A percentile compares a stretch with the other conserved stretches of the same genome.
Conservation (phyloP, 2,797 vertebrate species). For the Rhadinocentrus ornatus region DNA sequence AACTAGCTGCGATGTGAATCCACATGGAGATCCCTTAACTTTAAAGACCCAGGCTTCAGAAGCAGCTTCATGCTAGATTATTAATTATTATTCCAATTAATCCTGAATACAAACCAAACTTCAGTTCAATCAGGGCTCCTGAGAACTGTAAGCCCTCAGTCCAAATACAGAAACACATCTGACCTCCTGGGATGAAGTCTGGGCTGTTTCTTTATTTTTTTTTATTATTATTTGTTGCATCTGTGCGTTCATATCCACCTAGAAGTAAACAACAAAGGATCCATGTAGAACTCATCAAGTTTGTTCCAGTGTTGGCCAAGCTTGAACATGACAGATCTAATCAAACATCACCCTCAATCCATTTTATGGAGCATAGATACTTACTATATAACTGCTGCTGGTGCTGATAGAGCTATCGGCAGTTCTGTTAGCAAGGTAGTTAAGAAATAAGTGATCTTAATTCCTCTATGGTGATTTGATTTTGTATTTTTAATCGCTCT, state of each 20-base stretch:
- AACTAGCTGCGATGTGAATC: slow-evolving; percentile 19
- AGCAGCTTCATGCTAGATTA: slow-evolving; percentile 34
- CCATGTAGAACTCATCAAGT: slow-evolving; percentile 55
- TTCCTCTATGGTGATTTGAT: slow-evolving; percentile 81
- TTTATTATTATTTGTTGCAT: slow-evolving; percentile 57
- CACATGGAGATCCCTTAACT: slow-evolving; percentile 3
- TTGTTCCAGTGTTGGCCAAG: slow-evolving; percentile 61
- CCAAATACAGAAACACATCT: slow-evolving; percentile 29
- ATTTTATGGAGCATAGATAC: slow-evolving; percentile 78
- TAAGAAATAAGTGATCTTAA: slow-evolving; percentile 83
- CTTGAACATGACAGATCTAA: slow-evolving; percentile 77
- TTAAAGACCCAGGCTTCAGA: slow-evolving; percentile 34
- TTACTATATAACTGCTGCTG: slow-evolving; percentile 81
- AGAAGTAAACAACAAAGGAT: slow-evolving; percentile 66
- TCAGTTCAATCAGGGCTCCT: slow-evolving; percentile 37
- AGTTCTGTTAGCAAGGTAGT: slow-evolving; percentile 83
- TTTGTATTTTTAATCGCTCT: slow-evolving; percentile 81
- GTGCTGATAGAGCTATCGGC: slow-evolving; percentile 77
- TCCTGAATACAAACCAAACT: slow-evolving; percentile 50
- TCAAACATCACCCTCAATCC: slow-evolving; percentile 65
- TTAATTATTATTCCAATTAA: slow-evolving; percentile 50
- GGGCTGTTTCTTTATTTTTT: background rate
- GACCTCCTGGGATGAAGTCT: slow-evolving; percentile 31
- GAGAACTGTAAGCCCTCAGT: slow-evolving; percentile 32
- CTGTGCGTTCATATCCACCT: slow-evolving; percentile 60